Evolutionary conservation across 1,140 invertebrate genomes (phyloP).

Genomic region (Calosoma granatense): DNA sequence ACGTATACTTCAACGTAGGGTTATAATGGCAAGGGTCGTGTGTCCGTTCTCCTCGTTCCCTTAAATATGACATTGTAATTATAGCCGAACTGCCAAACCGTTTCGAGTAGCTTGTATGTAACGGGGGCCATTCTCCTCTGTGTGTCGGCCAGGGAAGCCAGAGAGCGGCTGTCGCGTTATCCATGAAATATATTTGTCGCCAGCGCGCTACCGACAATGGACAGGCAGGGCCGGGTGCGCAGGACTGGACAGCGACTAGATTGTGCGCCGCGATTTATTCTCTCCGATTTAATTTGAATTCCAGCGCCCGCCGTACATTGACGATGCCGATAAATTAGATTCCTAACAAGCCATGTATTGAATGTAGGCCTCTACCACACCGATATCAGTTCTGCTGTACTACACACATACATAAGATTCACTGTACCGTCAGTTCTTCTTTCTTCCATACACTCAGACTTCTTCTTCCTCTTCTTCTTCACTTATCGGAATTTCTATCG

Average conservation of each 20-base stretch:
- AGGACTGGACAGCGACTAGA: not conserved
- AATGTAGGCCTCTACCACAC: not conserved
- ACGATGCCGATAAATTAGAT: slow-evolving; percentile 6
- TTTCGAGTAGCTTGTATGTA: too few relatives aligned
- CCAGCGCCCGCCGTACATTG: slow-evolving; percentile 2
- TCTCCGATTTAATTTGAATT: slow-evolving; percentile 3
- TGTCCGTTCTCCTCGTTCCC: too few relatives aligned
- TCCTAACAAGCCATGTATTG: not conserved
- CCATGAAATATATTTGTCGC: slow-evolving; percentile 6
- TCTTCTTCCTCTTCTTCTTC: not conserved
- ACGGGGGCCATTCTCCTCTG: too few relatives aligned
- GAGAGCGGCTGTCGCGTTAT: too few relatives aligned
- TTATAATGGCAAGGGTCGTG: too few relatives aligned
- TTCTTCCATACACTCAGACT: not conserved
- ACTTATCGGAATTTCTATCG: not conserved
- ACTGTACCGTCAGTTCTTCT: not conserved
- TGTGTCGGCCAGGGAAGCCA: too few relatives aligned
- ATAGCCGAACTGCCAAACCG: too few relatives aligned
- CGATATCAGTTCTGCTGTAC: too few relatives aligned
- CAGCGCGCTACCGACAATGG: not conserved
- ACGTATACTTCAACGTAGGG: too few relatives aligned
- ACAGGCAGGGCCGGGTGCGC: not conserved
- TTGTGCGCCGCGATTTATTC: not conserved
- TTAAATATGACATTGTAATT: too few relatives aligned
- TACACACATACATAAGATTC: not conserved